These are phyloP conservation scores for Penaeus chinensis DNA, from an alignment of 1,140 invertebrate species.

Conservation along the genomic window DNA sequence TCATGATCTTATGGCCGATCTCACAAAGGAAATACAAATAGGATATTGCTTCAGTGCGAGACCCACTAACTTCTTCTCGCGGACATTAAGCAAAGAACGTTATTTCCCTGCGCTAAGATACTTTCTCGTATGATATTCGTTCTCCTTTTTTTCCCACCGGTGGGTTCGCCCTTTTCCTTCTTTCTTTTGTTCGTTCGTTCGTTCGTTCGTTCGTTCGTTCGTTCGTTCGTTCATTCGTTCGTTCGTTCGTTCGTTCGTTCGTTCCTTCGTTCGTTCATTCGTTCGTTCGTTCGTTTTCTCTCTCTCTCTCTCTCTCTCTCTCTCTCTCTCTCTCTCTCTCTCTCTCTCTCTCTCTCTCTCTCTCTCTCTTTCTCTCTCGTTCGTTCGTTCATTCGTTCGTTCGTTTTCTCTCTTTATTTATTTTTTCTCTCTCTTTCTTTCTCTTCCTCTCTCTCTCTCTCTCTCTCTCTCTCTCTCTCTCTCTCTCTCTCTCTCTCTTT, in stretches of 20 bases:
- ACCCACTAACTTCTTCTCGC: too few species aligned
- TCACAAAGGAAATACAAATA: too few species aligned
- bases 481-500: background rate
- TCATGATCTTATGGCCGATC: too few species aligned
- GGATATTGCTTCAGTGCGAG: too few species aligned
- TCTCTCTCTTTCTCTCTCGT: background rate
- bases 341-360: background rate
- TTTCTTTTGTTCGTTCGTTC: too few species aligned
- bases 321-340: background rate
- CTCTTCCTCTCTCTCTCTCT: background rate
- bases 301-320: constrained; percentile 3
- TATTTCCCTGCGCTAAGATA: too few species aligned
- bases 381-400: background rate
- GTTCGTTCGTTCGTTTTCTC: background rate
- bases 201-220: background rate
- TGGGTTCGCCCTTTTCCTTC: too few species aligned
- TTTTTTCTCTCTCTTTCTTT: background rate
- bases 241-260: background rate
- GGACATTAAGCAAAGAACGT: too few species aligned
- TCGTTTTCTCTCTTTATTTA: too few species aligned
- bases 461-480: background rate
- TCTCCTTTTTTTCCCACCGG: too few species aligned
- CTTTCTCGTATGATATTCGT: too few species aligned
- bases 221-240: background rate
- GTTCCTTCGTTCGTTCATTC: background rate